Conservation (phyloP, 2,888 invertebrate genomes). For the Drosophila melanosoma region DNA sequence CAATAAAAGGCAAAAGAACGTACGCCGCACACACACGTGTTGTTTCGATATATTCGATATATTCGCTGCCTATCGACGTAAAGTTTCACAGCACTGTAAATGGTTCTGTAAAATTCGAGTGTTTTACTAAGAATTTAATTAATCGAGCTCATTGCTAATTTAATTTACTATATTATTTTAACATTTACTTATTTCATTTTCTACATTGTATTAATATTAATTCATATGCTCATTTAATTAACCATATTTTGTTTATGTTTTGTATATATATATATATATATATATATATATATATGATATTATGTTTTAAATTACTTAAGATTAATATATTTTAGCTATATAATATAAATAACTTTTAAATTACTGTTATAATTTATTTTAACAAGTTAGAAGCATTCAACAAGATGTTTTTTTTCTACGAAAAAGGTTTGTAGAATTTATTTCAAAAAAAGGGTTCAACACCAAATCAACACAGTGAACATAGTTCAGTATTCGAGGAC, state of each 20-base stretch:
- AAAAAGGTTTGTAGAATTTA: background rate
- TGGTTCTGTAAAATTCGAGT: conserved; percentile 10
- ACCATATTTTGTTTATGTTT: background rate
- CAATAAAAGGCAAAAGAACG: conserved; percentile 24
- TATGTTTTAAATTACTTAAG: background rate
- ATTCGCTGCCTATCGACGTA: conserved; percentile 12
- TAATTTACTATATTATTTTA: background rate
- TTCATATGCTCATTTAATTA: background rate
- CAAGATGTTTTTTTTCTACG: background rate
- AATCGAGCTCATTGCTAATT: background rate
- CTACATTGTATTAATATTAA: background rate
- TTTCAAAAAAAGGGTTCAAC: background rate
- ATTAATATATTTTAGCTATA: background rate
- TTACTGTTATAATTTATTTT: background rate
- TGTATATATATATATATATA: background rate
- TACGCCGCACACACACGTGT: conserved; percentile 57
- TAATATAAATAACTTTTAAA: background rate
- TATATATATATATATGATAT: background rate
- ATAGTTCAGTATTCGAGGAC: background rate
- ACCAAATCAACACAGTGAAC: background rate
- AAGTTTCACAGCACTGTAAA: conserved; percentile 30
- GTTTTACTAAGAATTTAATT: background rate
- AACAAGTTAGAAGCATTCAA: background rate
- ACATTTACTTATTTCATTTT: background rate
- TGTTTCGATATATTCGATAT: conserved; percentile 51